Evolutionary conservation across 2,888 invertebrate species (phyloP).

Genomic region (Clanis bilineata): DNA sequence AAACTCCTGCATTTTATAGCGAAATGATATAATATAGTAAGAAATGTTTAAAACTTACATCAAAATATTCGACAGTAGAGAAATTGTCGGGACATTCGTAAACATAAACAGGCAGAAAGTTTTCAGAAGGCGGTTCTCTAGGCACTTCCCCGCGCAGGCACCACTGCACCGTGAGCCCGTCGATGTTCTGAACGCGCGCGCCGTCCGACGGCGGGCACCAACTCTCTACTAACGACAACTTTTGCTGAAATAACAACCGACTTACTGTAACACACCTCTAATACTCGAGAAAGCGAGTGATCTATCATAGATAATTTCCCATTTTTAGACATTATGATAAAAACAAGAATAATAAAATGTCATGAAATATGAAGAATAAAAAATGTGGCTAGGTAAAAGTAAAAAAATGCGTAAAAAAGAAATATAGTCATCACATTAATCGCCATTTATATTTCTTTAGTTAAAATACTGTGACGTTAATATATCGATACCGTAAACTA

Average conservation of each 20-base stretch:
- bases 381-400: neutral
- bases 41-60: slow-evolving; percentile 70
- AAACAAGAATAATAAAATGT: neutral
- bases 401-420: no score
- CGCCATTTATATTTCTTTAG: neutral
- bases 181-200: slow-evolving; percentile 73
- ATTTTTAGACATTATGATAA: neutral
- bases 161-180: slow-evolving; percentile 86
- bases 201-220: slow-evolving; percentile 74
- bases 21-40: neutral
- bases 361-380: neutral
- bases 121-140: slow-evolving; percentile 79
- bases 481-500: neutral
- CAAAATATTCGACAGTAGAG: slow-evolving; percentile 92
- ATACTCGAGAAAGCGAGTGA: neutral
- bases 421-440: neutral
- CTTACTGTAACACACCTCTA: neutral
- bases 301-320: neutral
- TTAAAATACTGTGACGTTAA: no score
- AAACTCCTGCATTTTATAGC: no score
- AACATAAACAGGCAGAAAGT: slow-evolving; percentile 87
- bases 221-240: slow-evolving; percentile 86
- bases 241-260: slow-evolving; percentile 75
- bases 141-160: slow-evolving; percentile 85
- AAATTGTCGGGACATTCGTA: slow-evolving; percentile 92